phyloP scores from a whole-genome alignment of 2,797 vertebrate species.

The Gymnocypris eckloni region DNA sequence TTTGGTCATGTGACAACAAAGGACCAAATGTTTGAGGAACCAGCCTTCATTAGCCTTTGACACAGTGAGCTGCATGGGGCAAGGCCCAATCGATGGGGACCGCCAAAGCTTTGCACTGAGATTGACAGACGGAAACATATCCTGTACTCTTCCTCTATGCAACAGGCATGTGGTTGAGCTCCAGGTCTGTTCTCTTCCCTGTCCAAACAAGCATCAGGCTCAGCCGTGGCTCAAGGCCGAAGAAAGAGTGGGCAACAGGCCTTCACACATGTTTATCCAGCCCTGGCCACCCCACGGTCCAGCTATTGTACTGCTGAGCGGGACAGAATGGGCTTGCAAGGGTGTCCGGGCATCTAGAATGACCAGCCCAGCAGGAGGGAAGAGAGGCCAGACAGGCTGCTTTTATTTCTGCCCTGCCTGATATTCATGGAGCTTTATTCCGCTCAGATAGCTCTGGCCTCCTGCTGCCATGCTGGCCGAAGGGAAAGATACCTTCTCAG shows the following conservation, averaged over 20 bases:
- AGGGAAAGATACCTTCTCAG: slow-evolving; percentile 17
- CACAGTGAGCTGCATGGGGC: slow-evolving; percentile 77
- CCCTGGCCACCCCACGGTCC: slow-evolving; percentile 46
- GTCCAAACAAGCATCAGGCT: slow-evolving; percentile 47
- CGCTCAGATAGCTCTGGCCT: slow-evolving; percentile 69
- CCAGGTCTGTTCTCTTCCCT: slow-evolving; percentile 36
- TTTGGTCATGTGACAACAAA: slow-evolving; percentile 82
- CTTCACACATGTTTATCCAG: slow-evolving; percentile 62
- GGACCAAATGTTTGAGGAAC: slow-evolving; percentile 78
- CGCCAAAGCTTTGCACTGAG: slow-evolving; percentile 78
- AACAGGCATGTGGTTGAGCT: slow-evolving; percentile 53
- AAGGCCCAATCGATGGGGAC: slow-evolving; percentile 84
- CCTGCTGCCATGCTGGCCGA: slow-evolving; percentile 20
- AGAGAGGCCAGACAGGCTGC: slow-evolving; percentile 50
- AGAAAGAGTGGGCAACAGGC: slow-evolving; percentile 38
- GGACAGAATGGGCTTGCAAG: slow-evolving; percentile 52
- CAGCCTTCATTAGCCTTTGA: slow-evolving; percentile 65
- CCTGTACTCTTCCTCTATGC: slow-evolving; percentile 29
- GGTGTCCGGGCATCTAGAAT: slow-evolving; percentile 44
- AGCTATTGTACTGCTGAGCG: slow-evolving; percentile 57
- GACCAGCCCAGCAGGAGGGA: slow-evolving; percentile 52
- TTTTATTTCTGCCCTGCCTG: slow-evolving; percentile 62
- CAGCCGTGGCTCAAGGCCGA: slow-evolving; percentile 52
- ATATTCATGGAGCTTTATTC: slow-evolving; percentile 77
- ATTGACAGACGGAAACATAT: slow-evolving; percentile 6